Conservation (phyloP, 2,113 vertebrate genomes). For the Chaetura pelagica region DNA sequence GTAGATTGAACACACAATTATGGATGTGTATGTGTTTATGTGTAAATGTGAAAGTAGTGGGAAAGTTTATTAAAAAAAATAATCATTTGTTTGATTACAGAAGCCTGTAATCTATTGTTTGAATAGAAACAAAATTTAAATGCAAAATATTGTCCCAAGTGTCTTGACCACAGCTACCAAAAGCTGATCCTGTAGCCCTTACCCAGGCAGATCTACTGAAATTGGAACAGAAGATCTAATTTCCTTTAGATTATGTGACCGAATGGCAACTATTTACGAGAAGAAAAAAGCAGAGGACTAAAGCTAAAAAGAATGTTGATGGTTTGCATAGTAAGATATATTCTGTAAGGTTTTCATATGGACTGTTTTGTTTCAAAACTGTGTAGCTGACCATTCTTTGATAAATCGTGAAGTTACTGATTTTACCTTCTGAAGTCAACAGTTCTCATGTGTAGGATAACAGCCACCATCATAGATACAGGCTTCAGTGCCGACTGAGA, state of each 20-base stretch:
- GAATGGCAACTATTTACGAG: background rate
- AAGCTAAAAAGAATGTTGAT: background rate
- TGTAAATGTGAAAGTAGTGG: background rate
- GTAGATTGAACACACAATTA: background rate
- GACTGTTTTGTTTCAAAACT: background rate
- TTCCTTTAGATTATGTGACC: background rate
- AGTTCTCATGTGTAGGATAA: background rate
- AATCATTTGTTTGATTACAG: background rate
- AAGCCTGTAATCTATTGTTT: background rate
- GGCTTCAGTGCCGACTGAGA: no score
- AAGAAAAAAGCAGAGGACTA: background rate
- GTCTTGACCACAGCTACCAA: background rate
- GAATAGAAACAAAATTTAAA: background rate
- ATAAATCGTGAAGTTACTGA: background rate
- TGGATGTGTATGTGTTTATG: background rate
- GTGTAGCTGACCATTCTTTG: background rate
- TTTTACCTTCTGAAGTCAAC: background rate
- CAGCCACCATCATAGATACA: no score
- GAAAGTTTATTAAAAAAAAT: background rate
- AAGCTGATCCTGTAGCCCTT: background rate
- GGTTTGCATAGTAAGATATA: background rate
- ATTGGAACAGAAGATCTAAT: background rate
- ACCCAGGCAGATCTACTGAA: background rate
- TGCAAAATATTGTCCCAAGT: background rate
- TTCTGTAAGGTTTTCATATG: background rate